phyloP scores from a whole-genome alignment of 2,797 vertebrate genomes.

The Pristis pectinata region DNA sequence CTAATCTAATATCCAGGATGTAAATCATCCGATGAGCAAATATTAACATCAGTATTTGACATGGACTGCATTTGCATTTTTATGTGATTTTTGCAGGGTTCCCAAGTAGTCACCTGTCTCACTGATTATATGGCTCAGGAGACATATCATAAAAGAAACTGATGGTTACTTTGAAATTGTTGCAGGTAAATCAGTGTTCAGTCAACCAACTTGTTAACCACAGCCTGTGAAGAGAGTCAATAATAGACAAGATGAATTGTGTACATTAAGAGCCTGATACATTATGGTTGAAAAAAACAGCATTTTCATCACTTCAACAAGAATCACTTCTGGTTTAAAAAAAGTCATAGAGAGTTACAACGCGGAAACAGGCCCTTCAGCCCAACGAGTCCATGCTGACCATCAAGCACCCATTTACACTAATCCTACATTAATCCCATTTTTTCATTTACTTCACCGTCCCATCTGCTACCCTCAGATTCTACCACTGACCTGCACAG shows the following conservation, averaged over 20 bases:
- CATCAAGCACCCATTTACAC: too few relatives aligned
- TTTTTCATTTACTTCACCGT: too few relatives aligned
- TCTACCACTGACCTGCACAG: too few relatives aligned
- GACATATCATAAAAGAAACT: background rate
- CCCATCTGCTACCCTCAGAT: too few relatives aligned
- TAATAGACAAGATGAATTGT: background rate
- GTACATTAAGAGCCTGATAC: background rate
- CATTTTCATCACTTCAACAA: background rate
- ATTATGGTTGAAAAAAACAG: background rate
- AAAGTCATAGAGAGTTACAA: too few relatives aligned
- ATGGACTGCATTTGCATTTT: background rate
- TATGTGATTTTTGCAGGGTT: background rate
- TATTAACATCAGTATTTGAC: background rate
- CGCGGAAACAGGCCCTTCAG: too few relatives aligned
- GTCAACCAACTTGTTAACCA: constrained; percentile 12
- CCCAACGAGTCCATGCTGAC: too few relatives aligned
- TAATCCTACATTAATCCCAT: too few relatives aligned
- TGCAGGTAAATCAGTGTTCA: background rate
- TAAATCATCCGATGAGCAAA: constrained; percentile 19
- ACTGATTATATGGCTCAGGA: constrained; percentile 16
- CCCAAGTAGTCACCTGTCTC: background rate
- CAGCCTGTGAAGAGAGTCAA: background rate
- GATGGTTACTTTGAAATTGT: constrained; percentile 5
- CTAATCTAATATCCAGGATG: background rate
- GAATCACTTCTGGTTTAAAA: background rate